phyloP scores from a whole-genome alignment of 2,797 vertebrate species.

The Stomatorhinus walkeri region DNA sequence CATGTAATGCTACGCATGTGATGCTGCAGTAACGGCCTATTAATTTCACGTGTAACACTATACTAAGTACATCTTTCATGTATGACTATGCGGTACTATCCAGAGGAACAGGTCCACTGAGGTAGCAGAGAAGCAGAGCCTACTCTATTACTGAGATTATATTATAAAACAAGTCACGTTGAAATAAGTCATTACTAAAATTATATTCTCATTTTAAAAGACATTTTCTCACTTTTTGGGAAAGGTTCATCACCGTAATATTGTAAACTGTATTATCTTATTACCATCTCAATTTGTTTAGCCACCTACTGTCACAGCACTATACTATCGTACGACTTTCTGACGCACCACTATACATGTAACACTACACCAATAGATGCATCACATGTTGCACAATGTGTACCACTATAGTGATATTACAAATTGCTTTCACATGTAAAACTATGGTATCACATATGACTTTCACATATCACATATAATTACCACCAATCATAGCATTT shows the following conservation, averaged over 20 bases:
- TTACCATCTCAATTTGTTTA: background rate
- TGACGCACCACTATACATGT: background rate
- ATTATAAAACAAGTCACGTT: background rate
- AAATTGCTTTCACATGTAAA: background rate
- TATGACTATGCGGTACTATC: background rate
- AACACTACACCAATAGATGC: background rate
- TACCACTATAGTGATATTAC: background rate
- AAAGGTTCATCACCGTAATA: background rate
- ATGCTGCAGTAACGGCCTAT: background rate
- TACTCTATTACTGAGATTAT: background rate
- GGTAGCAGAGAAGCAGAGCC: background rate
- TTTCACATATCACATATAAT: background rate
- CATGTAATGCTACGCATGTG: background rate
- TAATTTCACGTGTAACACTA: background rate
- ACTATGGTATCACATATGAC: background rate
- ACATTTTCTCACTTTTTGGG: background rate
- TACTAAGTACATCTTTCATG: background rate
- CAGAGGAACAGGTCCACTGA: background rate
- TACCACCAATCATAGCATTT: background rate
- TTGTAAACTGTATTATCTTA: background rate
- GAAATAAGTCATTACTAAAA: background rate
- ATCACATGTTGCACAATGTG: background rate
- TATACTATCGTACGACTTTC: background rate
- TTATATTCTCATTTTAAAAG: background rate
- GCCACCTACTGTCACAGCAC: background rate